Base-by-base conservation (phyloP, 2,113 vertebrate genomes). In the Chamaetylas fuelleborni region DNA sequence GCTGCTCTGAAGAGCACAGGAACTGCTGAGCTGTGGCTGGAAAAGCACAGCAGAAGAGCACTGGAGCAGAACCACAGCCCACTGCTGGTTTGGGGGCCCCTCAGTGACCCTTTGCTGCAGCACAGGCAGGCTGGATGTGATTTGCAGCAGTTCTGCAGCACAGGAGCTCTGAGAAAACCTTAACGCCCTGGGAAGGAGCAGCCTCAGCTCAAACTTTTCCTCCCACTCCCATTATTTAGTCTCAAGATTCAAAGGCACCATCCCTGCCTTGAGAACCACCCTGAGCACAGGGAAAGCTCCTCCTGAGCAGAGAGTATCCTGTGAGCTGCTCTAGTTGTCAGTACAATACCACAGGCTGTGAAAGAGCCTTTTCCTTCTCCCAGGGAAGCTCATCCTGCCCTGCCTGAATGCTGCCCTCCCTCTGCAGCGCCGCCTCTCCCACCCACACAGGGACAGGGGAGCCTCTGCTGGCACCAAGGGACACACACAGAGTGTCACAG, bases 271-370 rank as follows among this genome's bases (percentile, higher is more conserved):
- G 4, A 11, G 62, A 80, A 7, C 19, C 43, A 13, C 23, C 14
- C 78, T 7, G 2, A 61, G 60, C 67, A 26, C 33, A 1, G 18
- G 70, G 40, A 47, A 29, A 2, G 38, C 79, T 47, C 3, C 24
- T 66, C 42, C n/a, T 2, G 28, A 61, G 72, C 12, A 1, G 18
- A 12, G 56, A 71, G 60, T 38, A 6, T 26, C 70, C 51, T 8
- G 13, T 1, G 42, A 42, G 19, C 50, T 74, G 60, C 70, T 19
- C 19, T 16, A 53, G 45, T 0, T 38, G 19, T 8, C 33, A 73
- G 31, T 2, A 4, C 17, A n/a, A 23, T 0, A 14, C 22, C 57
- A 10, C 4, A 1, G 57, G 11, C 28, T 88, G 66, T 0, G 2
- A 70, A 86, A 93, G 48, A 61, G 58, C 54, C 1, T 57, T 4